Percentiles rank a stretch among this genome's conserved stretches.
Evolutionary conservation across 2,888 invertebrate genomes (phyloP).

Genomic region (Microctonus aethiopoides): DNA sequence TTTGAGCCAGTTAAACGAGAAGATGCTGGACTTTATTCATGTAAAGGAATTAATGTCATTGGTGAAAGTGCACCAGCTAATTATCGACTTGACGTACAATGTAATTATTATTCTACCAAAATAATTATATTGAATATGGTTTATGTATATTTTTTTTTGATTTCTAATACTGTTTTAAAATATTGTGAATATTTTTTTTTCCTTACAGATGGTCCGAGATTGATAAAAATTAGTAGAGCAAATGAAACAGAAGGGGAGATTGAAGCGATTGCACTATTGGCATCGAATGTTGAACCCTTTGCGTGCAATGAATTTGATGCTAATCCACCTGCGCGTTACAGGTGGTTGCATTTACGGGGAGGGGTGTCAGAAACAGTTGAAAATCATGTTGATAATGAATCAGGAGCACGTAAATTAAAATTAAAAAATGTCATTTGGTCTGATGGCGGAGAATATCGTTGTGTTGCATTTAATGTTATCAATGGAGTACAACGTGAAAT

Average conservation of each 20-base stretch:
- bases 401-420: conserved; percentile 61
- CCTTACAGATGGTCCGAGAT: conserved; percentile 67
- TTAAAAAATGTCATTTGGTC: conserved; percentile 70
- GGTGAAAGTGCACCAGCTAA: conserved; percentile 72
- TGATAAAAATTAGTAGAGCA: conserved; percentile 39
- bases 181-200: conserved; percentile 3
- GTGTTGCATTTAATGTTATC: conserved; percentile 70
- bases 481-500: conserved; percentile 64
- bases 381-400: conserved; percentile 57
- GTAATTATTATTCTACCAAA: conserved; percentile 60
- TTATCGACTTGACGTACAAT: conserved; percentile 71
- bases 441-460: conserved; percentile 71
- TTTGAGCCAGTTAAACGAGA: conserved; percentile 71
- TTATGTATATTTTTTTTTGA: conserved; percentile 23
- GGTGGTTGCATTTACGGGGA: conserved; percentile 67
- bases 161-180: background rate
- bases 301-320: conserved; percentile 70
- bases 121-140: conserved; percentile 2
- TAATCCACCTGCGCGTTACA: conserved; percentile 70
- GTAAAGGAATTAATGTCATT: conserved; percentile 86
- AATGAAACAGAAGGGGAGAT: conserved; percentile 56
- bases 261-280: conserved; percentile 65
- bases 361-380: conserved; percentile 56
- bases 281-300: conserved; percentile 67
- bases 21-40: conserved; percentile 83